These are phyloP conservation scores for Oophaga pumilio DNA, from an alignment of 2,113 vertebrate species.

Conservation along the genomic window DNA sequence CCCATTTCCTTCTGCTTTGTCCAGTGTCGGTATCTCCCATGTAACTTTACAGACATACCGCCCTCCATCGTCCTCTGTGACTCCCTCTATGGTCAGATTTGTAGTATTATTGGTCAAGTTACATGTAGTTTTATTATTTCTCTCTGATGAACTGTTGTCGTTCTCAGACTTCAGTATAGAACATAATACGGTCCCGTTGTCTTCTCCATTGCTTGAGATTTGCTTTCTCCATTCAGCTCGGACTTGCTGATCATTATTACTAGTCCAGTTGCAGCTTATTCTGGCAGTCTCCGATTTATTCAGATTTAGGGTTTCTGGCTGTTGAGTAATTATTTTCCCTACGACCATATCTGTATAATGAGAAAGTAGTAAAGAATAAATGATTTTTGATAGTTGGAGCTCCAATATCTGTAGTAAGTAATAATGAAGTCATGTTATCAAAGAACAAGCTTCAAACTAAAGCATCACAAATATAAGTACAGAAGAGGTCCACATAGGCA, in stretches of 20 bases:
- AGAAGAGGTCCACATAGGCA: background rate
- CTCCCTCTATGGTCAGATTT: conserved; percentile 55
- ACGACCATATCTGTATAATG: background rate
- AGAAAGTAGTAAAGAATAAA: background rate
- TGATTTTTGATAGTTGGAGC: no score
- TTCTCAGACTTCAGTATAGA: background rate
- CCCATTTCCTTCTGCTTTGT: conserved; percentile 51
- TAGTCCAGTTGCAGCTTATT: conserved; percentile 54
- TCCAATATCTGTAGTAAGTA: no score
- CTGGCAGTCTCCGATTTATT: background rate
- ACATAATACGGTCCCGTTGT: background rate
- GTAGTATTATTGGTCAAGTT: accelerated
- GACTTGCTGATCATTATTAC: background rate
- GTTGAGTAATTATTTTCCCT: conserved; percentile 56
- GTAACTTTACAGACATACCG: conserved; percentile 64
- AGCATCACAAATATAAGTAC: background rate
- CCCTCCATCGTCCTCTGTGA: conserved; percentile 41
- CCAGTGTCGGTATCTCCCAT: conserved; percentile 59
- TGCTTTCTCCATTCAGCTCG: conserved; percentile 58
- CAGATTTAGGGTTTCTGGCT: background rate
- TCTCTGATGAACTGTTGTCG: background rate
- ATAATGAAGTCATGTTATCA: background rate
- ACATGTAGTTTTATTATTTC: background rate
- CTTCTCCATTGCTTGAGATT: background rate
- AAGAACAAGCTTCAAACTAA: background rate